phyloP scores from a whole-genome alignment of 2,113 vertebrate species.

The Athene noctua region DNA sequence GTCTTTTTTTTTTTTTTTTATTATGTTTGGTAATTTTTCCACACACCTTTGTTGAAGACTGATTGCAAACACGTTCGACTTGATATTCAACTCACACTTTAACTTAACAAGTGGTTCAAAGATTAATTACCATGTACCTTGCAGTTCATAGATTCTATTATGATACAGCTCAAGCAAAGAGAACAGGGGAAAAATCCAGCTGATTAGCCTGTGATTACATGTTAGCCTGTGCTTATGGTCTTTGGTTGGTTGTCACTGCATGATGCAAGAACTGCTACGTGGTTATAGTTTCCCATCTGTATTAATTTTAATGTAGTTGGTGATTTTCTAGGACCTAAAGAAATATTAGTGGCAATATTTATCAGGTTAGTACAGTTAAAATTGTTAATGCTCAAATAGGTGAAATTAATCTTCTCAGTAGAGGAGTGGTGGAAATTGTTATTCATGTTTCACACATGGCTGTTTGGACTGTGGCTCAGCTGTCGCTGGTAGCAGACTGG shows the following conservation, averaged over 20 bases:
- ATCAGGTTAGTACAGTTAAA: background rate
- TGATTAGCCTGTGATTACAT: slow-evolving; percentile 46
- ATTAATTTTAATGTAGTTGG: background rate
- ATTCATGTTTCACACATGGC: rapidly evolving
- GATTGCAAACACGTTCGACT: slow-evolving; percentile 71
- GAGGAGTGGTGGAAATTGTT: background rate
- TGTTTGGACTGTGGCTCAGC: background rate
- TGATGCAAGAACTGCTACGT: background rate
- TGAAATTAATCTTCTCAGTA: background rate
- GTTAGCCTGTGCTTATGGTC: background rate
- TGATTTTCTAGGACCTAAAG: background rate
- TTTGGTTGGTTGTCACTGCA: background rate
- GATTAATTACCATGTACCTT: slow-evolving; percentile 76
- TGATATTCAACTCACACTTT: slow-evolving; percentile 69
- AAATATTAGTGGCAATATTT: background rate
- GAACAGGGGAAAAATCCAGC: background rate
- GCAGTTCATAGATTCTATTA: slow-evolving; percentile 68
- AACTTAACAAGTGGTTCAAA: slow-evolving; percentile 78
- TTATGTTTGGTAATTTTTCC: slow-evolving; percentile 48
- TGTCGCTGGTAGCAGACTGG: rapidly evolving
- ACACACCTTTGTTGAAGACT: slow-evolving; percentile 62
- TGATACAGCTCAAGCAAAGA: slow-evolving; percentile 39
- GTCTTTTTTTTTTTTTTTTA: background rate
- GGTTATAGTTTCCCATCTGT: background rate
- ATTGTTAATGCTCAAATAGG: background rate